phyloP scores from a whole-genome alignment of 2,113 vertebrate species.

The Dascyllus trimaculatus region DNA sequence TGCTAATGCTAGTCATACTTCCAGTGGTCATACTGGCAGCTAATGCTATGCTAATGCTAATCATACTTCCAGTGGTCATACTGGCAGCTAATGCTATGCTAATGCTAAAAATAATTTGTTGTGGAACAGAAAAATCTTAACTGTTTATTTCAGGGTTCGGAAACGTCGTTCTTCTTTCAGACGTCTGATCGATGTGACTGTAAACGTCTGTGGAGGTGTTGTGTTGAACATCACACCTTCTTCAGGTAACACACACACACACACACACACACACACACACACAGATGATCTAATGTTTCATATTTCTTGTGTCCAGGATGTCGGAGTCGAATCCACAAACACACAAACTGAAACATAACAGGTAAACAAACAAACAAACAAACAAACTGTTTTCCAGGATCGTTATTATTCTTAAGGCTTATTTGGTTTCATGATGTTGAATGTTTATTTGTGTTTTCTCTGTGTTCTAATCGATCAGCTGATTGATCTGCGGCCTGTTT shows the following conservation, averaged over 20 bases:
- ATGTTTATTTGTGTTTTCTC: not conserved
- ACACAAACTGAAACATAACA: constrained; percentile 90
- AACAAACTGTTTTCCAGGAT: not conserved
- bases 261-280: constrained; percentile 1
- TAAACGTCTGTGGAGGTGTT: constrained; percentile 94
- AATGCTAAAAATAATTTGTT: not conserved
- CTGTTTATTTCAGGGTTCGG: constrained; percentile 86
- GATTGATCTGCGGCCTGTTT: too few species aligned
- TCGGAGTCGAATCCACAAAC: constrained; percentile 88
- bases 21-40: too few species aligned
- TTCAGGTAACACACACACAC: constrained; percentile 83
- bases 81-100: not conserved
- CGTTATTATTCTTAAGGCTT: too few species aligned
- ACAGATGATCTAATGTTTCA: too few species aligned
- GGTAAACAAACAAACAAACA: constrained; percentile 79
- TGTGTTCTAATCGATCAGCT: too few species aligned
- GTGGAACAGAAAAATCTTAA: too few species aligned
- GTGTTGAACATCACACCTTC: constrained; percentile 92
- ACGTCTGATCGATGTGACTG: constrained; percentile 87
- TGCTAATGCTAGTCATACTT: not conserved
- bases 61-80: too few species aligned
- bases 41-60: constrained; percentile 5
- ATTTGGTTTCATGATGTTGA: too few species aligned
- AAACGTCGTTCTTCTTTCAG: constrained; percentile 95
- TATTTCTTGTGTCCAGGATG: constrained; percentile 78